Evolutionary conservation across 2,888 invertebrate species (phyloP).

Genomic region (Drosophila paucipuncta): DNA sequence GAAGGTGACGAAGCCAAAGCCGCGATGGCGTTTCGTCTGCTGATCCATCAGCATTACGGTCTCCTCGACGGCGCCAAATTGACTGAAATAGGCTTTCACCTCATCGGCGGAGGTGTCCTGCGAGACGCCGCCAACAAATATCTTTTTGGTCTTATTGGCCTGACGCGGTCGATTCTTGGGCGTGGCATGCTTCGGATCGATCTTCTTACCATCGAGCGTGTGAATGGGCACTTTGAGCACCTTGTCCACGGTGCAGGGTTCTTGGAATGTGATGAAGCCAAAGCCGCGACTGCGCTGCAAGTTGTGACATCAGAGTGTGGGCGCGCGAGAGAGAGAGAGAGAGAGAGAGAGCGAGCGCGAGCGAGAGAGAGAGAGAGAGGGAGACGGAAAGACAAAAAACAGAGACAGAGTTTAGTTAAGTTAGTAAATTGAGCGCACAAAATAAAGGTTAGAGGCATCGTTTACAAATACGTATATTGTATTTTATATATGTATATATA

Average conservation of each 20-base stretch:
- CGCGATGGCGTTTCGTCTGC: slow-evolving; percentile 95
- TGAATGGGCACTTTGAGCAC: slow-evolving; percentile 95
- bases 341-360: slow-evolving; percentile 7
- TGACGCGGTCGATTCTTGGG: slow-evolving; percentile 94
- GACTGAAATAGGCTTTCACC: slow-evolving; percentile 95
- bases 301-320: slow-evolving; percentile 31
- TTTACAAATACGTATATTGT: slow-evolving; percentile 42
- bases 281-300: slow-evolving; percentile 96
- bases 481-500: slow-evolving; percentile 21
- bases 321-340: slow-evolving; percentile 15
- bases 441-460: slow-evolving; percentile 30
- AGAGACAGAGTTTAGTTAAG: slow-evolving; percentile 17
- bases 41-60: slow-evolving; percentile 98
- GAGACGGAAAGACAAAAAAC: slow-evolving; percentile 5
- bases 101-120: slow-evolving; percentile 96
- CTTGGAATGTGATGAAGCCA: slow-evolving; percentile 96
- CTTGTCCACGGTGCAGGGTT: slow-evolving; percentile 95
- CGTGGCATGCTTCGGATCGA: slow-evolving; percentile 97
- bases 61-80: slow-evolving; percentile 95
- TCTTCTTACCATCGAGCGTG: slow-evolving; percentile 96
- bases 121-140: slow-evolving; percentile 96
- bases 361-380: slow-evolving; percentile 1
- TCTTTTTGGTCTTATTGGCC: slow-evolving; percentile 95
- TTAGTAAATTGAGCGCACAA: slow-evolving; percentile 6
- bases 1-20: slow-evolving; percentile 96